Evolutionary conservation across 2,888 invertebrate genomes (phyloP), one percentile per base, ranked within the genome.

Genomic region (Pyrochroa serraticornis): DNA sequence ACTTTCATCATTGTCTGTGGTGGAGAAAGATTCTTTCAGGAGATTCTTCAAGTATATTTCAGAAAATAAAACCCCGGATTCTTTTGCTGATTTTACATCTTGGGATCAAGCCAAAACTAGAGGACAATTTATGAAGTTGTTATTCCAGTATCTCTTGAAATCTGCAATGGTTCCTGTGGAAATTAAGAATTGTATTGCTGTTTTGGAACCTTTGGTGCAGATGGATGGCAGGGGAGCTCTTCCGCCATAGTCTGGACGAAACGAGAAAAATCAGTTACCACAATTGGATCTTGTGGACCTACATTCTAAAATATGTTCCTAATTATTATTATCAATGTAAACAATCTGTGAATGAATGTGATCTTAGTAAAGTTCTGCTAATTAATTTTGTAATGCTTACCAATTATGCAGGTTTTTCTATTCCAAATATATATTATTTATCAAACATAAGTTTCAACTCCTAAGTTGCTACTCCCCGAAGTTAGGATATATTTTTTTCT

Each of bases 91-190:
- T 0, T 64, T 60, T 31, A 47, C 62, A 31, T 38, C 52, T 5
- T 64, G 64, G 66, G 63, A 58, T 41, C 57, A 64, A 45, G 66
- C 59, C 1, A 61, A 60, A 32, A 66, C 64, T 2, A 54, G 53
- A 52, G 66, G 61, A 7, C 57, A 62, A 14, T 66, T 66, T 39
- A 61, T 63, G 53, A 58, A 63, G 38, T 35, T 53, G 1, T 37
- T 66, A 0, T 63, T 66, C 10, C 37, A 52, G 10, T 62, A 59
- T 51, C 51, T 66, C 7, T 30, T 62, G 7, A 12, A 12, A 1
- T 37, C 49, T 36, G 0, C 13, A 1, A 55, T 55, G 36, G 52
- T 58, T 36, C 51, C 57, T 3, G 10, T 13, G 3, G 56, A 60
- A 33, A 50, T 66, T 13, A 64, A 66, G 48, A 10, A 56, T 1